phyloP scores from a whole-genome alignment of 2,888 invertebrate genomes.

The Pristionchus mayeri region DNA sequence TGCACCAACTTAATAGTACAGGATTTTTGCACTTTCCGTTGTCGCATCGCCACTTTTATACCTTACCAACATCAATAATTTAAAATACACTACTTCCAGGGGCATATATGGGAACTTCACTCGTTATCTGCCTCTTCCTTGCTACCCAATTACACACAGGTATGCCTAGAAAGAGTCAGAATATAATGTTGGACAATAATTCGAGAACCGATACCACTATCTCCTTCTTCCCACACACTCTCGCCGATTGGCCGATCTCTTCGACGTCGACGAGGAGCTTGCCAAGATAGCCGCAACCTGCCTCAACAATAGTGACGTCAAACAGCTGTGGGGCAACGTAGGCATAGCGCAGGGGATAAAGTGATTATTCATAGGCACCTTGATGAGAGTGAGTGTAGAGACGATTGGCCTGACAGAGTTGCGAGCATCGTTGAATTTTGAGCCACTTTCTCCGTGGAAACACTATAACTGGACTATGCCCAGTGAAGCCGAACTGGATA shows the following conservation, averaged over 20 bases:
- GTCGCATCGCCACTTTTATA: too few species aligned
- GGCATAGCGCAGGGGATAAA: background rate
- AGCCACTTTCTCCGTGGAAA: conserved; percentile 29
- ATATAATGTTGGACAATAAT: background rate
- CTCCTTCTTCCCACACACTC: background rate
- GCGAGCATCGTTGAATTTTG: conserved; percentile 44
- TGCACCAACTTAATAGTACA: too few species aligned
- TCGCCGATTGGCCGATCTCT: background rate
- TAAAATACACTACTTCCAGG: background rate
- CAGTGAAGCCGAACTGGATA: conserved; percentile 49
- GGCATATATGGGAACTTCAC: background rate
- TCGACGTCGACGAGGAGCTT: conserved; percentile 45
- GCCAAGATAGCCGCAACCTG: conserved; percentile 50
- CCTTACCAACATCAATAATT: background rate
- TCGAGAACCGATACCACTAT: background rate
- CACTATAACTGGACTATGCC: conserved; percentile 16
- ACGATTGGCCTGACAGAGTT: conserved; percentile 48
- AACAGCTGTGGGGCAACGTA: conserved; percentile 50
- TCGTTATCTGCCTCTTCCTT: conserved; percentile 21
- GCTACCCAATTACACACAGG: background rate
- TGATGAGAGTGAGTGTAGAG: background rate
- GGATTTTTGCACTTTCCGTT: too few species aligned
- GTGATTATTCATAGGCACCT: background rate
- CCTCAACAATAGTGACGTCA: conserved; percentile 49
- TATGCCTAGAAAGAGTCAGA: background rate